Percentiles rank a stretch among this genome's conserved stretches.
phyloP scores from a whole-genome alignment of 2,797 vertebrate species.

The Tapera naevia region DNA sequence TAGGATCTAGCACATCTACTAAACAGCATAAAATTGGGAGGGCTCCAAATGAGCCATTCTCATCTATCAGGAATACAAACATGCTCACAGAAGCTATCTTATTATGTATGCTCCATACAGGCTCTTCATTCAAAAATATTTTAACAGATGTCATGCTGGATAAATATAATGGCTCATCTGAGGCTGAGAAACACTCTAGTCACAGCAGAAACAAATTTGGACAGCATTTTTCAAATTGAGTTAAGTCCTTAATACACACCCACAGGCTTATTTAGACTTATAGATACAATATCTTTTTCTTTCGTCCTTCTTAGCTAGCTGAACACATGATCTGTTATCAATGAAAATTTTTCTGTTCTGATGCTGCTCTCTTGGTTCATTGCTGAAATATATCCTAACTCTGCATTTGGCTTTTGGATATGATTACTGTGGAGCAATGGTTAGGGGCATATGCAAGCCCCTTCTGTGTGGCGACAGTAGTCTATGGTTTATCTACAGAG shows the following conservation, averaged over 20 bases:
- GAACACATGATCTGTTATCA: background rate
- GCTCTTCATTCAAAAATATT: constrained; percentile 60
- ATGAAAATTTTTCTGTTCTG: background rate
- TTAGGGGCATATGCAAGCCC: background rate
- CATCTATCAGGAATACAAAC: constrained; percentile 33
- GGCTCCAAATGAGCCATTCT: constrained; percentile 47
- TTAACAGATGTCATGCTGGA: constrained; percentile 52
- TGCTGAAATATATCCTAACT: background rate
- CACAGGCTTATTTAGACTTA: constrained; percentile 63
- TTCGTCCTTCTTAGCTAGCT: background rate
- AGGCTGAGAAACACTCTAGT: constrained; percentile 37
- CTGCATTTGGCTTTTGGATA: background rate
- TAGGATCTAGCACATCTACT: constrained; percentile 26
- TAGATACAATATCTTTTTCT: constrained; percentile 54
- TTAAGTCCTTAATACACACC: constrained; percentile 58
- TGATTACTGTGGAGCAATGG: background rate
- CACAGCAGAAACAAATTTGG: constrained; percentile 46
- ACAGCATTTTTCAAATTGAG: constrained; percentile 62
- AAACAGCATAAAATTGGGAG: constrained; percentile 16
- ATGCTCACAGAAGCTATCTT: background rate
- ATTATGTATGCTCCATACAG: constrained; percentile 33
- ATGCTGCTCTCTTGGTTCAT: background rate
- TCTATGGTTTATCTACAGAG: background rate
- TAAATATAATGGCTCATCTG: constrained; percentile 57
- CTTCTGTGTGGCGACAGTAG: background rate